Evolutionary conservation across 2,113 vertebrate species (phyloP).

Genomic region (Anser cygnoides): DNA sequence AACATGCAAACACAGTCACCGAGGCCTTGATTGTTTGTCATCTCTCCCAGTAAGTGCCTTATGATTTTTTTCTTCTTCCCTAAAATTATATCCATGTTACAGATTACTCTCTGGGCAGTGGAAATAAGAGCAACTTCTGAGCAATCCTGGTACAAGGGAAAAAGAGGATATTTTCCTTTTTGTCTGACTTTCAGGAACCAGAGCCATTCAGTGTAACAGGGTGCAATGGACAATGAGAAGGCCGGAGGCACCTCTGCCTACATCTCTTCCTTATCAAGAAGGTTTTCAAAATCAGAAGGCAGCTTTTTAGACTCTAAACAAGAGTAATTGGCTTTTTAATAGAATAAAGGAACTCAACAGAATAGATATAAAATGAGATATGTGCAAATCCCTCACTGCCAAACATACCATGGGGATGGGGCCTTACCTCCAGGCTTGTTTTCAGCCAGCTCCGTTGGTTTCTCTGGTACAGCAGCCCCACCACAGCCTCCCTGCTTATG

Average conservation of each 20-base stretch:
- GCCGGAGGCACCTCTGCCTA: not conserved
- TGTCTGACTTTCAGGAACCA: not conserved
- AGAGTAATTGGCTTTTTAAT: not conserved
- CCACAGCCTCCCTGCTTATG: not conserved
- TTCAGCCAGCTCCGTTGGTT: not conserved
- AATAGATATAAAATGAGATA: not conserved
- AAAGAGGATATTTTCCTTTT: not conserved
- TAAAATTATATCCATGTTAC: not conserved
- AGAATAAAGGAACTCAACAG: not conserved
- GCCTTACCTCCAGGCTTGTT: not conserved
- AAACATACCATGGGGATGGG: too few species aligned
- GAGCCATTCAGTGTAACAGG: not conserved
- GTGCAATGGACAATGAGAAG: not conserved
- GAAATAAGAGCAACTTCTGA: not conserved
- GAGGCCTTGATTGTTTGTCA: not conserved
- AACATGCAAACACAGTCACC: not conserved
- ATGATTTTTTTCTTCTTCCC: not conserved
- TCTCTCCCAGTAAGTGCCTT: not conserved
- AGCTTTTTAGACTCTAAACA: not conserved
- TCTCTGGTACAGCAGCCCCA: not conserved
- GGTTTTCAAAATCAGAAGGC: not conserved
- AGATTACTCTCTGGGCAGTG: not conserved
- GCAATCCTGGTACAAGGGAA: not conserved
- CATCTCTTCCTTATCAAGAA: not conserved
- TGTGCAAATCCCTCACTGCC: not conserved